Conservation (phyloP, 2,797 vertebrate genomes). For the Babyrousa celebensis region DNA sequence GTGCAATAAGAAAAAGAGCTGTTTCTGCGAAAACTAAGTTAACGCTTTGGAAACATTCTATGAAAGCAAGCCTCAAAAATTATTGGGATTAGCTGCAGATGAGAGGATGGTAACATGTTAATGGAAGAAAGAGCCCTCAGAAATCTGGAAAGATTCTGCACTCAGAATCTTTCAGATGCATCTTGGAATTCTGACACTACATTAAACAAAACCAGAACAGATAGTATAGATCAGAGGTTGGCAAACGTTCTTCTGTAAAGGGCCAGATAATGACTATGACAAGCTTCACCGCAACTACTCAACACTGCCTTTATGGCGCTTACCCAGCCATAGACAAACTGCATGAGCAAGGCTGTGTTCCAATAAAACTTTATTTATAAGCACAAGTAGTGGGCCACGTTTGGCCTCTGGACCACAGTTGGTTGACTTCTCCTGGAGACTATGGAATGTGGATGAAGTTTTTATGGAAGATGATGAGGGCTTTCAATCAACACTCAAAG, state of each 20-base stretch:
- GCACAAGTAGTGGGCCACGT: background rate
- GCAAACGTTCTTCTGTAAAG: background rate
- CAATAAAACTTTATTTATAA: constrained; percentile 68
- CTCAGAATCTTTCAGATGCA: background rate
- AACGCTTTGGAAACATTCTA: constrained; percentile 72
- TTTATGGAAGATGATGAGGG: background rate
- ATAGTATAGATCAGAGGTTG: background rate
- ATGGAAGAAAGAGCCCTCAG: background rate
- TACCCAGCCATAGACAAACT: background rate
- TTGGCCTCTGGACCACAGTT: background rate
- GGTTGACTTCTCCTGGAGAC: background rate
- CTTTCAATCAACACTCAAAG: background rate
- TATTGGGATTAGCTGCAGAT: constrained; percentile 70
- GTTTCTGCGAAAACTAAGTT: constrained; percentile 81
- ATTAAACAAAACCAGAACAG: background rate
- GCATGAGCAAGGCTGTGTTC: background rate
- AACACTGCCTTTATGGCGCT: background rate
- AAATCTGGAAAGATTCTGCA: background rate
- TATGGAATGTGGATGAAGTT: background rate
- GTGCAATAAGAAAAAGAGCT: constrained; percentile 79
- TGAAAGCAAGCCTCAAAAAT: constrained; percentile 69
- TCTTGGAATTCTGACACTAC: background rate
- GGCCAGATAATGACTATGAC: background rate
- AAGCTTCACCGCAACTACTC: background rate
- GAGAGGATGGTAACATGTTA: background rate